phyloP scores from a whole-genome alignment of 2,797 vertebrate genomes.

The Sebastes itinus region DNA sequence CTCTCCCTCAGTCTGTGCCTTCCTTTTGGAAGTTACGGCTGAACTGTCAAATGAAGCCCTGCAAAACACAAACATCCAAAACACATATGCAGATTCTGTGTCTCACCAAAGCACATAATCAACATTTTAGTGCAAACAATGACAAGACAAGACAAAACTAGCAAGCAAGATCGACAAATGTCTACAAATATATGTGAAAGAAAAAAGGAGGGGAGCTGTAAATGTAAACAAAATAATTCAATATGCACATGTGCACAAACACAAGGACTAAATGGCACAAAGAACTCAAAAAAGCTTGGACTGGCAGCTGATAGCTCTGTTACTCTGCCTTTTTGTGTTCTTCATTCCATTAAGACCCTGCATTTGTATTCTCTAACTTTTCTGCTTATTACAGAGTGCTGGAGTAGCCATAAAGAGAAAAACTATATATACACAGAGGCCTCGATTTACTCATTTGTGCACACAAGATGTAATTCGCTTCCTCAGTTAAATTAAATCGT shows the following conservation, averaged over 20 bases:
- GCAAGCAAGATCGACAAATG: not conserved
- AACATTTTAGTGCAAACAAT: not conserved
- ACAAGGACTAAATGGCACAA: not conserved
- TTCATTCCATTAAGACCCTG: not conserved
- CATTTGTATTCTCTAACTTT: not conserved
- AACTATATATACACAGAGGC: too few relatives aligned
- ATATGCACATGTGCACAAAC: not conserved
- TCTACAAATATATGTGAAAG: not conserved
- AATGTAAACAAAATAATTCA: not conserved
- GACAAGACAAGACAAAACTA: not conserved
- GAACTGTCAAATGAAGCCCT: conserved; percentile 93
- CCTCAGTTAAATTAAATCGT: too few relatives aligned
- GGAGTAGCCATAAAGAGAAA: too few relatives aligned
- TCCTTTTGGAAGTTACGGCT: conserved; percentile 85
- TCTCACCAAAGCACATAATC: not conserved
- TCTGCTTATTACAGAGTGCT: not conserved
- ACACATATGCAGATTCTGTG: not conserved
- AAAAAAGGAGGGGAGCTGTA: not conserved
- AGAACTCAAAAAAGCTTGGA: not conserved
- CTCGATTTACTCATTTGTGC: not conserved
- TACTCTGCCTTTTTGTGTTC: not conserved
- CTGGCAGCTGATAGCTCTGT: not conserved
- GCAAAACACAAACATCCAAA: conserved; percentile 18
- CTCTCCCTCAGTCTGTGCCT: conserved; percentile 89
- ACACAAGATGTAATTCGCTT: not conserved